Evolutionary conservation across 1,140 invertebrate species (phyloP).

Genomic region (Drosophila sucinea): DNA sequence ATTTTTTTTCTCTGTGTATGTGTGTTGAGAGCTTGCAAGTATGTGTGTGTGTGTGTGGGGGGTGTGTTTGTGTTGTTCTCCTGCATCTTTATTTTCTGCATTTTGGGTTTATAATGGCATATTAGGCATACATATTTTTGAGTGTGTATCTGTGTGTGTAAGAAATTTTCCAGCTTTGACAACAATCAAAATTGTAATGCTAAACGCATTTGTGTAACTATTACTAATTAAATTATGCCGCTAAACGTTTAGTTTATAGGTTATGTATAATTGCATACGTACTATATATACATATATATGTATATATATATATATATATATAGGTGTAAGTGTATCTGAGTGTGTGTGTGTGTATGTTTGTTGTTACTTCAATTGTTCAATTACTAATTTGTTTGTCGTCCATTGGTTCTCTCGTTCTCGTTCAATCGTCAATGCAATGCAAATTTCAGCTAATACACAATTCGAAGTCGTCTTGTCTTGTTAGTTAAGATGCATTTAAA

Average conservation of each 20-base stretch:
- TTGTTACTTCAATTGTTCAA: conserved; percentile 1
- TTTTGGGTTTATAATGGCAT: background rate
- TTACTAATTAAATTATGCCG: conserved; percentile 23
- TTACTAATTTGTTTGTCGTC: background rate
- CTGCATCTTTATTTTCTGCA: background rate
- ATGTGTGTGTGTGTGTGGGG: background rate
- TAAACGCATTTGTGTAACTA: conserved; percentile 5
- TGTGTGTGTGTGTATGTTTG: conserved; percentile 20
- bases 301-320: background rate
- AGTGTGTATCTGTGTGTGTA: background rate
- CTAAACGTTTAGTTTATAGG: conserved; percentile 18
- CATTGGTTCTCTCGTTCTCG: background rate
- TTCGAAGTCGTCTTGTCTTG: conserved; percentile 6
- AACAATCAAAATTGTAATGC: conserved; percentile 9
- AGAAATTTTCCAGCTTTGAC: background rate
- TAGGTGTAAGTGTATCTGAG: background rate
- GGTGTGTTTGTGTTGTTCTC: background rate
- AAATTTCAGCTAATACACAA: conserved; percentile 13
- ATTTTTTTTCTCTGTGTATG: conserved; percentile 3
- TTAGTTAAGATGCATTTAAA: conserved; percentile 5
- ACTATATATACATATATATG: background rate
- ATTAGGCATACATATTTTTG: background rate
- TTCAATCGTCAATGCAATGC: background rate
- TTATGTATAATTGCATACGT: conserved; percentile 10
- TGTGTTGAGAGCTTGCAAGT: background rate